Base-by-base conservation (phyloP, 1,140 invertebrate species). In the Dryas iulia region DNA sequence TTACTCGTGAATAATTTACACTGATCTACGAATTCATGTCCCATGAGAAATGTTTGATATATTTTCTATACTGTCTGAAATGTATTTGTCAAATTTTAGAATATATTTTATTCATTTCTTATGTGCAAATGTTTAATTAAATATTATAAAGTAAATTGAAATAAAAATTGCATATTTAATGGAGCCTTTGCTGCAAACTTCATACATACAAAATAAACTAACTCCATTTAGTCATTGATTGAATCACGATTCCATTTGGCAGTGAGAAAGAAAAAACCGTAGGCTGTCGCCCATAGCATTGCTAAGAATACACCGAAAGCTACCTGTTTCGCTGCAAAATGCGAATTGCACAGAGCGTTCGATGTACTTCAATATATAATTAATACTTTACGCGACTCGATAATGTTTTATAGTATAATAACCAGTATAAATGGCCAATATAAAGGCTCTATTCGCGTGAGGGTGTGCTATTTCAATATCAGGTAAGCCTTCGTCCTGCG, bases 401-500 rank as follows among this genome's bases (percentile, higher is more conserved):
- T 6, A 39, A 2, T 18, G 33, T 12, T 18, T 39, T 39, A 18
- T 47, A 21, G 7, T 7, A 10, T 11, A 10, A 21, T 21, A 47
- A 18, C 14, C 39, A 21, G 39, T 47, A 47, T 47, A 21, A 47
- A 47, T 47, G 3, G 21, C 14, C 7, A 47, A 47, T 47, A 56
- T 65, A 64, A 24, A 53, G 67, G 25, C 14, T 58, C 6, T 14
- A 57, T 21, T 66, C 5, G 47, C 26, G 31, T 39, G 33, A 6
- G 60, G 54, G 56, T 66, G 23, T 39, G n/a, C 24, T 57, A 52
- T 65, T 52, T 57, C 33, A 39, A 39, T 62, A 35, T 75, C 74
- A 75, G 72, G 73, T 77, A 74, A 76, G 84, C 80, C 86, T 87
- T 87, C 76, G 84, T 76, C 74, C 74, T 78, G 73, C 83, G 85